phyloP scores from a whole-genome alignment of 2,113 vertebrate genomes.

The Hemibates koningsi region DNA sequence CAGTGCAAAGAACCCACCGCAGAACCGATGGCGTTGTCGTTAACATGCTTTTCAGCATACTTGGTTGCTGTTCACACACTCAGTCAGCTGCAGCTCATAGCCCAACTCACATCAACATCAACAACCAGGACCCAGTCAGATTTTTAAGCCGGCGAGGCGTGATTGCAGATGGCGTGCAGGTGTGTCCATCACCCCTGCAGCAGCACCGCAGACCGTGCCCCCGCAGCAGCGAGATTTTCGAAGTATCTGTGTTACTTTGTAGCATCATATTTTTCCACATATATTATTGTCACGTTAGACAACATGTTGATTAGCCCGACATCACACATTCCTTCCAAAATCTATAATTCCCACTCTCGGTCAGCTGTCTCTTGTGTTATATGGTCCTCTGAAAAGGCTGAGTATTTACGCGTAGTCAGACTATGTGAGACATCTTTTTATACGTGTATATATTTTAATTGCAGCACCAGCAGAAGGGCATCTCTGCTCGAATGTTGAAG shows the following conservation, averaged over 20 bases:
- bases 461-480: conserved; percentile 86
- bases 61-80: not conserved
- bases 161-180: not conserved
- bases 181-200: not conserved
- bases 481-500: conserved; percentile 92
- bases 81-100: not conserved
- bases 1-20: not conserved
- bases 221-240: not conserved
- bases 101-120: not conserved
- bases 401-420: not conserved
- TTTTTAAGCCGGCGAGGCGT: not conserved
- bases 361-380: not conserved
- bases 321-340: not conserved
- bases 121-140: not conserved
- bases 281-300: not conserved
- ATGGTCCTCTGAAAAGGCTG: not conserved
- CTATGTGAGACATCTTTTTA: not conserved
- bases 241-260: not conserved
- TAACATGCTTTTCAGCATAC: not conserved
- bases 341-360: not conserved
- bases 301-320: not conserved
- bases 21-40: not conserved
- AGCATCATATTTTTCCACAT: not conserved
- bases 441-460: not conserved
- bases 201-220: not conserved